Base-by-base conservation (phyloP, 2,797 vertebrate species). In the Decapterus maruadsi region DNA sequence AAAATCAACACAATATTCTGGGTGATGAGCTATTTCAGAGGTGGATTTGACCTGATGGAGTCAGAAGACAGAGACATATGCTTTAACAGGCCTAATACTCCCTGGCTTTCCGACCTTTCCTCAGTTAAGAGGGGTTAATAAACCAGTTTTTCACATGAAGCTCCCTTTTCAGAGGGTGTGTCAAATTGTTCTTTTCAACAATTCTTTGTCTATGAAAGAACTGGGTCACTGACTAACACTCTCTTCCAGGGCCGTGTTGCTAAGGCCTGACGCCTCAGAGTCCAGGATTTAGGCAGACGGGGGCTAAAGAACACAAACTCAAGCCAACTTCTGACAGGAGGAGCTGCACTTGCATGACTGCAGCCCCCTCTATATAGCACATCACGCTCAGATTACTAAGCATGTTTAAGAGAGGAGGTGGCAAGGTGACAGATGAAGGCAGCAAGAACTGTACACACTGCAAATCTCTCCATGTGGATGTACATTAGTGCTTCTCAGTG, bases 161-260 rank as follows among this genome's bases (percentile, higher is more conserved):
- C 84, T 88, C 60, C 65, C 48, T 59, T 81, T 89, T 83, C 67
- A 78, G 59, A 69, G 70, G 83, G 72, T 5, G 72, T 86, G 82
- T 84, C 83, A 90, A 93, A 92, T 90, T 77, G 86, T 80, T 92
- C 79, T 86, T 87, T 85, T 71, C 57, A 38, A 88, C 73, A 73
- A 87, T 84, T 91, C 81, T 87, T 90, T 86, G 68, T 80, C 72
- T 50, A 66, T 91, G 89, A 92, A 92, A 91, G 87, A 92, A 91
- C 88, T 94, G 85, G 92, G 93, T 94, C 92, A 91, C 78, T 68
- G 80, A 80, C 69, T 84, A 85, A 87, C 77, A 50, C 72, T 85
- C 78, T 81, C 77, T 79, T 90, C 82, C 80, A 72, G 66, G 75
- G 78, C 63, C 75, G 75, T 71, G 84, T 84, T 82, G 83, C 87